Evolutionary conservation across 2,113 vertebrate species (phyloP).

Genomic region (Anser cygnoides): DNA sequence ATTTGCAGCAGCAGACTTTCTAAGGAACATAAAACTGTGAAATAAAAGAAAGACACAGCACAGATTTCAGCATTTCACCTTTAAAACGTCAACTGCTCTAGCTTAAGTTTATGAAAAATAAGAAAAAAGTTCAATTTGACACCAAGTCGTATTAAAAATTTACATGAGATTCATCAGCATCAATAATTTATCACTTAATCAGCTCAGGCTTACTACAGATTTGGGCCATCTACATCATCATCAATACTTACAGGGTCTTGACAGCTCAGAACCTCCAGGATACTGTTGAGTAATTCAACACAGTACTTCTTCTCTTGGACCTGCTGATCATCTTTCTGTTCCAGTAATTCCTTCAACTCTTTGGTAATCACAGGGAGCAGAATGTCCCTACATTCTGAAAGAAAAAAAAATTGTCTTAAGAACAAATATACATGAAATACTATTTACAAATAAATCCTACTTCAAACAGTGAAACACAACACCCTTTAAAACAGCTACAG

Average conservation of each 20-base stretch:
- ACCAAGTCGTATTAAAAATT: slow-evolving; percentile 60
- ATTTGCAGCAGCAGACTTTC: background rate
- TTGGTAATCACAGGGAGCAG: slow-evolving; percentile 94
- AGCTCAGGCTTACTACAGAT: background rate
- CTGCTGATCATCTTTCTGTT: slow-evolving; percentile 80
- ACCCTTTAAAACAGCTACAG: background rate
- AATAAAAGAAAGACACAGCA: background rate
- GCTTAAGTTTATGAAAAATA: slow-evolving; percentile 7
- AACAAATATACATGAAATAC: background rate
- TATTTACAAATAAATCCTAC: background rate
- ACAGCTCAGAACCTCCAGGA: slow-evolving; percentile 92
- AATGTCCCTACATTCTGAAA: slow-evolving; percentile 93
- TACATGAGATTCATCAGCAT: slow-evolving; percentile 56
- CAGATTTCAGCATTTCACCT: background rate
- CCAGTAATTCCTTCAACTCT: slow-evolving; percentile 87
- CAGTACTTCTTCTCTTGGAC: slow-evolving; percentile 82
- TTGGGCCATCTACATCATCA: background rate
- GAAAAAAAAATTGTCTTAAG: background rate
- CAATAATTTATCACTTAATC: slow-evolving; percentile 71
- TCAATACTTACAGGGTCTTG: slow-evolving; percentile 85
- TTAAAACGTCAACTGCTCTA: background rate
- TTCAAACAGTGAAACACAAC: background rate
- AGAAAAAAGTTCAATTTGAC: slow-evolving; percentile 21
- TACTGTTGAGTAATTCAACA: slow-evolving; percentile 92
- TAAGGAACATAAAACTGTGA: background rate